Conservation (phyloP, 2,113 vertebrate genomes). For the Rhea americana region DNA sequence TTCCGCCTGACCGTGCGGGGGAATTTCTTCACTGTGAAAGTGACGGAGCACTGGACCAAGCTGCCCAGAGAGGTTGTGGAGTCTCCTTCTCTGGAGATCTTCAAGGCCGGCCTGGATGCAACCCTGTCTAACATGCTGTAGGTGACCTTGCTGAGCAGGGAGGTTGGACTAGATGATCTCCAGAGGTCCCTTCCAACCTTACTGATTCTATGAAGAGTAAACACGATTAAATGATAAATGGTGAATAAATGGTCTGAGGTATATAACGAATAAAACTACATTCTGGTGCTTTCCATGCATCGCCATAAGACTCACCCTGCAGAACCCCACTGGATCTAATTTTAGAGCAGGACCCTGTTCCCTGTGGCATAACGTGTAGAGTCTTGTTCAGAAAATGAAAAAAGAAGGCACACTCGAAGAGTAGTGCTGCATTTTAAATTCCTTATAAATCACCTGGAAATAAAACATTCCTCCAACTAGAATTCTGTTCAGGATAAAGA, state of each 20-base stretch:
- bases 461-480: not conserved
- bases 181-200: too few relatives aligned
- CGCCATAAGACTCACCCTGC: not conserved
- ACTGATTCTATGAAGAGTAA: not conserved
- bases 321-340: not conserved
- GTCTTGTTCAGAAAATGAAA: slow-evolving; percentile 14
- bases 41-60: too few relatives aligned
- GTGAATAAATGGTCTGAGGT: not conserved
- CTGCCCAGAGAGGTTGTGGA: too few relatives aligned
- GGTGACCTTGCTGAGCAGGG: too few relatives aligned
- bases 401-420: not conserved
- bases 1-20: too few relatives aligned
- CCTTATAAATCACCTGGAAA: not conserved
- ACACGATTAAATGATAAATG: not conserved
- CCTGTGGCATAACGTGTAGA: not conserved
- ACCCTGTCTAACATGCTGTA: too few relatives aligned
- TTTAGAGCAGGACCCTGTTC: not conserved
- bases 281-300: not conserved
- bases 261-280: not conserved
- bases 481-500: not conserved
- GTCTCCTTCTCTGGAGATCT: too few relatives aligned
- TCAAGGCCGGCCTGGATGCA: too few relatives aligned
- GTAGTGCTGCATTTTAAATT: not conserved
- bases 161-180: too few relatives aligned
- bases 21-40: too few relatives aligned